Evolutionary conservation across 2,888 invertebrate genomes (phyloP), one percentile per base, ranked within the genome.

Genomic region (Amiota mariae): DNA sequence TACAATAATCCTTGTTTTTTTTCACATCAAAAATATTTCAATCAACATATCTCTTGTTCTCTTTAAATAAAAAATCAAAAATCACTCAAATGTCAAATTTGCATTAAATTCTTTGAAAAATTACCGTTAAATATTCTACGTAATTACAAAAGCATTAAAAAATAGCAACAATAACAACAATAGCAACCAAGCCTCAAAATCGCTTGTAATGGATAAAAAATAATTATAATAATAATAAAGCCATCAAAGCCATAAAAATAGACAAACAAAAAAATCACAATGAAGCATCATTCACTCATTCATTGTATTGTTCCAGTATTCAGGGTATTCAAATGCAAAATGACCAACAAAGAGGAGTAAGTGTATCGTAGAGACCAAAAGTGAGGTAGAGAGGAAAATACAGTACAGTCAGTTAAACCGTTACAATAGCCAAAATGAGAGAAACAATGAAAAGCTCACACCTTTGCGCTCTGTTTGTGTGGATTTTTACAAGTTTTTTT

Each of bases 271-370:
- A 79, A 78, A 77, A 79, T 80, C 81, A 85, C 82, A 83, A 85
- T 85, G 78, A 84, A 76, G 76, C 75, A n/a, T 61, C 79, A 75
- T 59, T 18, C 12, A 59, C 36, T 36, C 36, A 36, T 36, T 36
- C 36, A 36, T 36, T 36, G 36, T 36, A 36, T 36, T 36, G 36
- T 72, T 67, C 77, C 74, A 72, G 48, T 78, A 59, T 78, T 72
- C 71, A 70, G 75, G 66, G 76, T 76, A 85, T 85, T 84, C 81
- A 81, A 79, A 87, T 85, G 87, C 85, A 84, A 85, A 85, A 84
- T 79, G 84, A 84, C 75, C 81, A 82, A 70, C 80, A 78, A 79
- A 80, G 77, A 24, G 59, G 11, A 4, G 36, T 36, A 36, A 4
- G 36, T 4, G 36, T 36, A 36, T 18, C 2, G 18, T 24, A 9